Evolutionary conservation across 2,797 vertebrate genomes (phyloP).

Genomic region (Enteromius argenteus): DNA sequence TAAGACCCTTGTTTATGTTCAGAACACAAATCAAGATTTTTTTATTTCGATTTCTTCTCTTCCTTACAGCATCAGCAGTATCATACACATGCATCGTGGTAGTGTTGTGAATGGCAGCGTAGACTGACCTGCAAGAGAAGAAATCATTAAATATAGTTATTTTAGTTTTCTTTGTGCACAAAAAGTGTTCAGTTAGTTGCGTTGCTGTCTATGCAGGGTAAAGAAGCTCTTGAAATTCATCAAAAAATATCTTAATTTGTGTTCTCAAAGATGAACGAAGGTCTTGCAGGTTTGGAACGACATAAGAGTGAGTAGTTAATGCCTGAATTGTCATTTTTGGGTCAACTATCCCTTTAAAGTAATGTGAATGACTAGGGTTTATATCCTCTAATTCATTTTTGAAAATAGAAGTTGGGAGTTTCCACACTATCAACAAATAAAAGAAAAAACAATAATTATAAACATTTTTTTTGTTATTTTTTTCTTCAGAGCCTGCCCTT

Average conservation of each 20-base stretch:
- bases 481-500: constrained; percentile 92
- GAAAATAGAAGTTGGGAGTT: neutral
- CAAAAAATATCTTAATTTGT: neutral
- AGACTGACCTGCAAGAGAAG: neutral
- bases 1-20: neutral
- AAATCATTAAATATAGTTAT: neutral
- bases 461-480: constrained; percentile 48
- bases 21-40: neutral
- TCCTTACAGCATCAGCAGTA: neutral
- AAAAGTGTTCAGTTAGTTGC: neutral
- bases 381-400: neutral
- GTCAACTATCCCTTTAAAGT: neutral
- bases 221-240: neutral
- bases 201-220: neutral
- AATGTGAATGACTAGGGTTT: neutral
- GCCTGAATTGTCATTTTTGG: neutral
- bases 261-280: neutral
- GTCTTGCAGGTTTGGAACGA: neutral
- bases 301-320: neutral
- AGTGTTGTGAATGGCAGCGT: neutral
- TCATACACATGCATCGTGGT: neutral
- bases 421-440: neutral
- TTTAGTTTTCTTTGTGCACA: neutral
- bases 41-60: neutral
- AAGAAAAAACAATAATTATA: neutral